Percentiles rank a stretch among this genome's conserved stretches.
Conservation (phyloP, 2,113 vertebrate species). For the Heterochromis multidens region DNA sequence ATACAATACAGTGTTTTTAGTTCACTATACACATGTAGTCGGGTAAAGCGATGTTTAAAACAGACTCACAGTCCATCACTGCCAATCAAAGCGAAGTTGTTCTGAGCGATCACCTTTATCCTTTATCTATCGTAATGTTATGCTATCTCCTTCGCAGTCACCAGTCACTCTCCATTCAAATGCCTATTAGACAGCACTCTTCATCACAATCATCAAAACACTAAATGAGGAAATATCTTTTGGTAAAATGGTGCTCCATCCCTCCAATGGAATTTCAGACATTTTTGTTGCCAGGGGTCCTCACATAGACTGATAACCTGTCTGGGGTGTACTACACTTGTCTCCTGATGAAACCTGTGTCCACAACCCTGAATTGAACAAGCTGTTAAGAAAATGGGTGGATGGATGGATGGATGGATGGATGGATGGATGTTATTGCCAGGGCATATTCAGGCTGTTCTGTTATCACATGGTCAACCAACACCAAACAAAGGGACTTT, state of each 20-base stretch:
- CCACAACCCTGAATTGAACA: neutral
- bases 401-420: neutral
- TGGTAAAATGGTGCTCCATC: neutral
- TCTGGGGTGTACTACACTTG: neutral
- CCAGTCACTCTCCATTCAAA: neutral
- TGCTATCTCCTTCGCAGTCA: neutral
- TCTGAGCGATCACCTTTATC: neutral
- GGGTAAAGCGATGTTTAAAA: neutral
- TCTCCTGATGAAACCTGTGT: neutral
- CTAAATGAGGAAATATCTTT: neutral
- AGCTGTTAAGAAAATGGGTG: neutral
- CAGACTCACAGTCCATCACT: neutral
- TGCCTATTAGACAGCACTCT: neutral
- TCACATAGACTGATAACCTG: neutral
- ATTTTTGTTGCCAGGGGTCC: neutral
- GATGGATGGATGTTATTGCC: neutral
- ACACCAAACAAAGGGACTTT: neutral
- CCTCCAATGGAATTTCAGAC: neutral
- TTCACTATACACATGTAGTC: neutral
- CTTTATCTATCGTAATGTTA: neutral
- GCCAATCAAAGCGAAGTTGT: neutral
- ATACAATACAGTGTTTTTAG: too few relatives aligned
- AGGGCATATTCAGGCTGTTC: neutral
- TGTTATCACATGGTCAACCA: neutral
- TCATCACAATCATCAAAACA: neutral